Conservation (phyloP, 2,888 invertebrate genomes). For the Orthonevra nobilis region DNA sequence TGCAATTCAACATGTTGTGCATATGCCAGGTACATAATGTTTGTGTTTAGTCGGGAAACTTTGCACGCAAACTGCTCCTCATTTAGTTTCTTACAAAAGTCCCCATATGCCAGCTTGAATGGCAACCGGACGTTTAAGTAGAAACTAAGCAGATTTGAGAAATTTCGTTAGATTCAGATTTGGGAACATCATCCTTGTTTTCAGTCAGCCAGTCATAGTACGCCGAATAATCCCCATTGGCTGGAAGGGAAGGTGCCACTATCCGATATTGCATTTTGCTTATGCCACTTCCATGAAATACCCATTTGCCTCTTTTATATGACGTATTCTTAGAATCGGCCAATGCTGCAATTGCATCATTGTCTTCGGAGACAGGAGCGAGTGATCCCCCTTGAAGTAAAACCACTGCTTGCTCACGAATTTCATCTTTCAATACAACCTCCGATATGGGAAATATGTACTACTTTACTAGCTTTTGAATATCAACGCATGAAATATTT, state of each 20-base stretch:
- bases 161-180: slow-evolving; percentile 80
- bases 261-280: slow-evolving; percentile 88
- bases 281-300: slow-evolving; percentile 83
- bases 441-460: slow-evolving; percentile 86
- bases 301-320: slow-evolving; percentile 90
- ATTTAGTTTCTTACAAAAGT: slow-evolving; percentile 88
- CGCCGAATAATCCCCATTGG: slow-evolving; percentile 90
- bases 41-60: slow-evolving; percentile 89
- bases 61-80: slow-evolving; percentile 87
- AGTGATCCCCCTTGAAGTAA: slow-evolving; percentile 60
- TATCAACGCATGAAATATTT: slow-evolving; percentile 82
- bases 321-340: slow-evolving; percentile 90
- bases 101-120: slow-evolving; percentile 86
- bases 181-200: slow-evolving; percentile 79
- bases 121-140: slow-evolving; percentile 91
- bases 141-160: slow-evolving; percentile 87
- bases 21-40: slow-evolving; percentile 89
- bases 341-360: slow-evolving; percentile 82
- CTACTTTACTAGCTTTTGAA: slow-evolving; percentile 84
- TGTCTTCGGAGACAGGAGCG: slow-evolving; percentile 63
- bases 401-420: slow-evolving; percentile 15
- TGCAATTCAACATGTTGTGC: slow-evolving; percentile 86
- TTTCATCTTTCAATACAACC: slow-evolving; percentile 77
- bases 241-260: slow-evolving; percentile 91
- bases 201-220: slow-evolving; percentile 88